Evolutionary conservation across 2,888 invertebrate species (phyloP), one percentile per base, ranked within the genome.

Genomic region (Campoletis raptor): DNA sequence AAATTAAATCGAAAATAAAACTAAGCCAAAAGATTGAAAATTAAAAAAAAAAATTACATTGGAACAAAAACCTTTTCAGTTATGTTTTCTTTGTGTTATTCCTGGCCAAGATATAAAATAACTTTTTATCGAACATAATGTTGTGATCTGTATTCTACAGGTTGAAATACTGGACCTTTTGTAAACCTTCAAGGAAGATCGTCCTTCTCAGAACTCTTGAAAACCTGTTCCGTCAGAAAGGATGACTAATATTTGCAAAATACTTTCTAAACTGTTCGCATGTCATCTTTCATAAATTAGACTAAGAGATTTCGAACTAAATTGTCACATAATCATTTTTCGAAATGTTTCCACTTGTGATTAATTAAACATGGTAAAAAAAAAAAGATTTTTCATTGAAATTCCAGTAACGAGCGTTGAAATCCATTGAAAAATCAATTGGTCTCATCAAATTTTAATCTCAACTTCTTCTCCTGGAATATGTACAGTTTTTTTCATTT

Each of bases 201-300:
- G 37, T 52, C 72, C 52, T 72, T 72, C 72, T 36, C 18, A n/a
- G 72, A 72, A 72, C 36, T 36, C 37, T 6, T 9, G 52, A n/a
- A 52, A 72, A 72, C 72, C 72, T 54, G 72, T 36, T 72, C 9
- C 36, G 36, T 30, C 45, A 48, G 18, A 12, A 3, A 7, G 30
- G 30, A 15, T 61, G 30, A 30, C 61, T 61, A 61, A 61, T 30
- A 61, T 61, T 61, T 12, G 30, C 61, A 7, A 24, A 45, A 45
- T 45, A 70, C 70, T 70, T 70, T 48, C 70, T 30, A 70, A 30
- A 48, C 70, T 45, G 24, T 70, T 30, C 48, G 1, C 15, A 48
- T 48, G 9, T 18, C 18, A 9, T 48, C 24, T 30, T 45, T 70
- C 24, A 18, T 24, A 8, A 70, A 70, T 70, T 30, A 15, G 61